A percentile compares a stretch with the other conserved stretches of the same genome.
phyloP scores from a whole-genome alignment of 2,888 invertebrate species.

The Heliothis peltigera region DNA sequence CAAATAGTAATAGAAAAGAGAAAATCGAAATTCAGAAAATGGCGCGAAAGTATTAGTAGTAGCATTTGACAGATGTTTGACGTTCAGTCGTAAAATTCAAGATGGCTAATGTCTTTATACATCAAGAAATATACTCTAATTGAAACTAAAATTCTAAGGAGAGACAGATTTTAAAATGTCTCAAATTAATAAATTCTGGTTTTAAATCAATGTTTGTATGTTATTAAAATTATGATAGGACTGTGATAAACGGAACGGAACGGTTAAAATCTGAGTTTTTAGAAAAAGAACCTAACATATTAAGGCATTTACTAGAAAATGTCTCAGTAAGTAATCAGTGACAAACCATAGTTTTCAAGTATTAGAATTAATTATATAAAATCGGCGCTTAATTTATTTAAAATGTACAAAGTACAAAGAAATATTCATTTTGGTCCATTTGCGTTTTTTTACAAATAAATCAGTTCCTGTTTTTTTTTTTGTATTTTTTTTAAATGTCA shows the following conservation, averaged over 20 bases:
- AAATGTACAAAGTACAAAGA: conserved; percentile 39
- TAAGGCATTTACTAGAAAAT: conserved; percentile 48
- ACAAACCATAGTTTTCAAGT: too few relatives aligned
- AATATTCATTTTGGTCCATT: conserved; percentile 9
- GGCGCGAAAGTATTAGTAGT: not conserved
- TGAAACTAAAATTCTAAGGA: too few relatives aligned
- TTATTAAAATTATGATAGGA: conserved; percentile 6
- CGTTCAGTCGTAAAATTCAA: not conserved
- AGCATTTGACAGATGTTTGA: not conserved
- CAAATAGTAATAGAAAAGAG: not conserved
- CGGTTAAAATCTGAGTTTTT: too few relatives aligned
- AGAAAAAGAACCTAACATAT: conserved; percentile 15
- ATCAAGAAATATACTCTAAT: too few relatives aligned
- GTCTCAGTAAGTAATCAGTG: conserved; percentile 3
- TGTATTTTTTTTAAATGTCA: conserved; percentile 30
- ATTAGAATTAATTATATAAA: too few relatives aligned
- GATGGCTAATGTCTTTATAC: not conserved
- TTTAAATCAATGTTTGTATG: too few relatives aligned
- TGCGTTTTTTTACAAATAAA: not conserved
- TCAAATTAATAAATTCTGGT: too few relatives aligned
- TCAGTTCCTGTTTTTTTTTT: not conserved
- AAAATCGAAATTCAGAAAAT: not conserved
- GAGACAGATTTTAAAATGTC: too few relatives aligned
- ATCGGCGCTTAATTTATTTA: not conserved
- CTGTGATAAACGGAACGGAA: not conserved